These are phyloP conservation scores for Yasuhikotakia modesta DNA, from an alignment of 2,797 vertebrate genomes.

Conservation along the genomic window DNA sequence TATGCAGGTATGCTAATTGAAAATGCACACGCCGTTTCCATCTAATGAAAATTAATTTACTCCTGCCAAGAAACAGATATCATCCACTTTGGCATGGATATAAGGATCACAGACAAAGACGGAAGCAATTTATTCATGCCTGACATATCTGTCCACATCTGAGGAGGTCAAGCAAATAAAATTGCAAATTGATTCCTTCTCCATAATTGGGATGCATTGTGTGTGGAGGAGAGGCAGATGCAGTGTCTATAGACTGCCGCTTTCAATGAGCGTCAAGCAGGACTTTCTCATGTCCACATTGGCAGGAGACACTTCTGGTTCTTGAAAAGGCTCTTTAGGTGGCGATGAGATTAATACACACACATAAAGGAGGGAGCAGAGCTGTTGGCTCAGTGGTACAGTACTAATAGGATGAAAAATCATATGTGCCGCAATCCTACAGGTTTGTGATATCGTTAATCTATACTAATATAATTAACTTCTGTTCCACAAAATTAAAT, in stretches of 20 bases:
- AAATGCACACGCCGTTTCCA: slow-evolving; percentile 12
- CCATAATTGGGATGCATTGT: slow-evolving; percentile 43
- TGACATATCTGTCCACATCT: slow-evolving; percentile 40
- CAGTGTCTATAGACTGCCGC: slow-evolving; percentile 35
- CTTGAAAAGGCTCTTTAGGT: slow-evolving; percentile 10
- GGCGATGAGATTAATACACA: not conserved
- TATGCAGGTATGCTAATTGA: slow-evolving; percentile 12
- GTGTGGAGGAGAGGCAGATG: slow-evolving; percentile 45
- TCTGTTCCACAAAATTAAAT: too few species aligned
- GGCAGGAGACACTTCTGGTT: slow-evolving; percentile 4
- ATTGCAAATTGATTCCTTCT: slow-evolving; percentile 51
- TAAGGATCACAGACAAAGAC: slow-evolving; percentile 19
- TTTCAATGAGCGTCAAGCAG: slow-evolving; percentile 54
- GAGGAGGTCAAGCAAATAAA: slow-evolving; percentile 53
- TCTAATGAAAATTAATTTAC: slow-evolving; percentile 49
- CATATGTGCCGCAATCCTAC: not conserved
- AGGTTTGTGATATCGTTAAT: not conserved
- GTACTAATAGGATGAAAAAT: not conserved
- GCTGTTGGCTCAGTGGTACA: not conserved
- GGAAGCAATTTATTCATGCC: slow-evolving; percentile 51
- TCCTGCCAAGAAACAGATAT: slow-evolving; percentile 21
- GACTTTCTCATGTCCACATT: slow-evolving; percentile 20
- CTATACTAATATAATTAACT: too few species aligned
- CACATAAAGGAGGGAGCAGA: not conserved
- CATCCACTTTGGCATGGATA: slow-evolving; percentile 32